phyloP scores from a whole-genome alignment of 2,113 vertebrate species.

The Paratilapia polleni region DNA sequence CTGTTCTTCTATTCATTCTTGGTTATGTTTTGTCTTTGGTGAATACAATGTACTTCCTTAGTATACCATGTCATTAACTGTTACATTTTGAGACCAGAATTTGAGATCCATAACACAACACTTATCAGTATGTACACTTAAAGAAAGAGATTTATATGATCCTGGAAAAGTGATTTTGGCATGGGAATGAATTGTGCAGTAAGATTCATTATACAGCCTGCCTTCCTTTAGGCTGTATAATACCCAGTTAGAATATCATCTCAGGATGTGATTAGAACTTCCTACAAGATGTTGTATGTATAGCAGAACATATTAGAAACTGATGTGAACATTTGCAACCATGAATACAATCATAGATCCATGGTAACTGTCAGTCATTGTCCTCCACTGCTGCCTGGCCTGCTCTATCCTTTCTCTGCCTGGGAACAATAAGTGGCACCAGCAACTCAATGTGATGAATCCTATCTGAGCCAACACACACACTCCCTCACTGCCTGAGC shows the following conservation, averaged over 20 bases:
- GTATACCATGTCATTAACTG: too few species aligned
- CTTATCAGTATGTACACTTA: neutral
- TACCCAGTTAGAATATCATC: neutral
- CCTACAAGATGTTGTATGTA: neutral
- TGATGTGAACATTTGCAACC: conserved; percentile 12
- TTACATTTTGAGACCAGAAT: too few species aligned
- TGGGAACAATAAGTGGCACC: conserved; percentile 57
- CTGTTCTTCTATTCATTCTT: too few species aligned
- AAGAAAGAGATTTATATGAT: neutral
- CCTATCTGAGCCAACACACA: conserved; percentile 67
- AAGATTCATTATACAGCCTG: neutral
- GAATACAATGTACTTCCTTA: too few species aligned
- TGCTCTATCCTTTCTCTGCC: conserved; percentile 49
- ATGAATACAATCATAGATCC: neutral
- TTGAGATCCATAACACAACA: too few species aligned
- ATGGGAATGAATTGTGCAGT: neutral
- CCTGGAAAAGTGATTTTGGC: neutral
- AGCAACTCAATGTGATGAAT: conserved; percentile 61
- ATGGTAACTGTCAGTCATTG: conserved; percentile 9
- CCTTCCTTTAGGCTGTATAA: neutral
- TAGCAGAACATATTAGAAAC: conserved; percentile 6
- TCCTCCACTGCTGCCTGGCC: neutral
- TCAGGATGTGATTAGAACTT: conserved; percentile 8
- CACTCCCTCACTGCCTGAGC: conserved; percentile 42
- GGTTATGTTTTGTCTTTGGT: too few species aligned